Percentiles rank a stretch among this genome's conserved stretches.
These are phyloP conservation scores for Leucophora obtusa DNA, from an alignment of 2,888 invertebrate genomes.

Conservation along the genomic window DNA sequence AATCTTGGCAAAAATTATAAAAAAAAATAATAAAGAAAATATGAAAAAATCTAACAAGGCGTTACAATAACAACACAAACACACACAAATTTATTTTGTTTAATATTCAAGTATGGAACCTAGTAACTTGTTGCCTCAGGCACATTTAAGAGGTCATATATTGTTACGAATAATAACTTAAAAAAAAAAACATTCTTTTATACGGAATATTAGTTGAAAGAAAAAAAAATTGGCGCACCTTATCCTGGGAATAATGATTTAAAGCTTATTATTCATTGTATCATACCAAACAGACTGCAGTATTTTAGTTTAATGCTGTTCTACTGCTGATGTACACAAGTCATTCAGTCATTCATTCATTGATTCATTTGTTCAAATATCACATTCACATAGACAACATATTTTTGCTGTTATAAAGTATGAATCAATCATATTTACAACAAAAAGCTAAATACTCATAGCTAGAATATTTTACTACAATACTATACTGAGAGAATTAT, in stretches of 20 bases:
- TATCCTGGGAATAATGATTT: constrained; percentile 63
- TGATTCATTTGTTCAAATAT: constrained; percentile 34
- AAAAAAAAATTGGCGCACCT: constrained; percentile 60
- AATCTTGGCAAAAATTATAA: constrained; percentile 44
- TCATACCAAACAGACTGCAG: constrained; percentile 28
- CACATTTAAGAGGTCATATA: constrained; percentile 62
- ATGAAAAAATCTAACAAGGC: constrained; percentile 63
- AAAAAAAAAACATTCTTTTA: constrained; percentile 30
- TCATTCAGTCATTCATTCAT: constrained; percentile 48
- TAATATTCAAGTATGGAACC: constrained; percentile 53
- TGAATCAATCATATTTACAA: constrained; percentile 26
- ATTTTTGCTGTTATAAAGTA: constrained; percentile 17
- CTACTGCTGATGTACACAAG: constrained; percentile 42
- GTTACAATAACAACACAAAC: constrained; percentile 50
- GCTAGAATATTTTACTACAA: constrained; percentile 15
- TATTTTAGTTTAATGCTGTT: constrained; percentile 10
- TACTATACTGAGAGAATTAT: too few relatives aligned
- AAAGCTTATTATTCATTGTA: constrained; percentile 59
- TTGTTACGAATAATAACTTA: constrained; percentile 51
- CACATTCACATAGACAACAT: constrained; percentile 12
- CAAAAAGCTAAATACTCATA: constrained; percentile 18
- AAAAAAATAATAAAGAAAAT: constrained; percentile 55
- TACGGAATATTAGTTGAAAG: neutral
- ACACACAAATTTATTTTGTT: constrained; percentile 26
- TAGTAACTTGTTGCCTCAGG: constrained; percentile 60